Evolutionary conservation across 1,140 invertebrate species (phyloP).

Genomic region (Drosophila watanabei): DNA sequence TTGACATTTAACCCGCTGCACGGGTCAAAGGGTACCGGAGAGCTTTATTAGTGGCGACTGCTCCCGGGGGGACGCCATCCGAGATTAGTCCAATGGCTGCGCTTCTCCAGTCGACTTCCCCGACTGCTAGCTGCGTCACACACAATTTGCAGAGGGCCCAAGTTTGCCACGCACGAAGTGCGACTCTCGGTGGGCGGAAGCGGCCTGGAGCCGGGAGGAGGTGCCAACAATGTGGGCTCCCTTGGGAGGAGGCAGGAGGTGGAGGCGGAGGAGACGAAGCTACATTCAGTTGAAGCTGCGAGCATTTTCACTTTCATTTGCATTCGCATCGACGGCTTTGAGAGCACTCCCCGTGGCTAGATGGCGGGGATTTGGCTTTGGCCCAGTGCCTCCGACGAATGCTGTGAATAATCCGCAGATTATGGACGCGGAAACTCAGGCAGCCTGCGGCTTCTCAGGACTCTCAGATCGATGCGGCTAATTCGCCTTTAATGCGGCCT

Average conservation of each 20-base stretch:
- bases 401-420: conserved; percentile 41
- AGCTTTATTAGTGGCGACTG: conserved; percentile 23
- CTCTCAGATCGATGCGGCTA: conserved; percentile 31
- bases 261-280: not conserved
- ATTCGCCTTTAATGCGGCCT: conserved; percentile 32
- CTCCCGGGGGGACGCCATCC: conserved; percentile 14
- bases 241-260: not conserved
- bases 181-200: not conserved
- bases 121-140: conserved; percentile 18
- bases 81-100: conserved; percentile 39
- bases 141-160: conserved; percentile 38
- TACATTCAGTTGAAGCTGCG: not conserved
- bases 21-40: not conserved
- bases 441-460: conserved; percentile 9
- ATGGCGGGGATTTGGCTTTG: conserved; percentile 13
- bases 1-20: not conserved
- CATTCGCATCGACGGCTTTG: conserved; percentile 39
- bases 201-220: no score
- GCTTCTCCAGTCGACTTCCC: conserved; percentile 11
- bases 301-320: conserved; percentile 58
- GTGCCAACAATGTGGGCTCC: not conserved
- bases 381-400: not conserved
- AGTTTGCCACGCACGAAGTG: conserved; percentile 41
- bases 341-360: conserved; percentile 31
- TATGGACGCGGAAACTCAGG: conserved; percentile 8